Conservation (phyloP, 2,888 invertebrate genomes). For the Mechanitis messenoides region DNA sequence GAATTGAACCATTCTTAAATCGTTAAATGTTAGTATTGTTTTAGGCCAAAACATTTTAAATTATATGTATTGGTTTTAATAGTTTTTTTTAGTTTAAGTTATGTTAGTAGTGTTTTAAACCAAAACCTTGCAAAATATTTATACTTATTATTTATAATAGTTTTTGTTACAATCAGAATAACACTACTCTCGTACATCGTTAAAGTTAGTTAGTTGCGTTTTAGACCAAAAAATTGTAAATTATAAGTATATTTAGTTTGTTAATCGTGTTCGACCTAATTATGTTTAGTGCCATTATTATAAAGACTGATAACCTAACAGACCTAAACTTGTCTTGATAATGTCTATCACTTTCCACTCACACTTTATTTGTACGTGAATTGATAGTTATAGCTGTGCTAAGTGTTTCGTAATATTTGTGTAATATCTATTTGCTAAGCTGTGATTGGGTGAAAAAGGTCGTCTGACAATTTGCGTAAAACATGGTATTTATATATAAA, state of each 20-base stretch:
- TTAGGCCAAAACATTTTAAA: too few relatives aligned
- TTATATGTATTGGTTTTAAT: too few relatives aligned
- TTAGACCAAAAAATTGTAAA: too few relatives aligned
- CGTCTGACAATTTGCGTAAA: neutral
- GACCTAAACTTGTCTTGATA: constrained; percentile 29
- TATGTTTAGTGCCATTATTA: constrained; percentile 32
- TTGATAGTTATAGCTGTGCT: neutral
- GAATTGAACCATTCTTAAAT: too few relatives aligned
- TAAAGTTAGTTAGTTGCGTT: too few relatives aligned
- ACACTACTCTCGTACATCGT: too few relatives aligned
- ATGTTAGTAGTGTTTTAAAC: too few relatives aligned
- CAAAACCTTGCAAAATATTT: too few relatives aligned
- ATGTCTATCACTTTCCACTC: constrained; percentile 27
- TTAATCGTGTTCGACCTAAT: constrained; percentile 17
- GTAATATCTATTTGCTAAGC: constrained; percentile 2
- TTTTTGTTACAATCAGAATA: too few relatives aligned
- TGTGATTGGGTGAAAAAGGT: constrained; percentile 5
- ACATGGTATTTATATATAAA: neutral
- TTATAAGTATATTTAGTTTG: neutral
- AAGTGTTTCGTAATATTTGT: constrained; percentile 6
- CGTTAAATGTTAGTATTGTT: too few relatives aligned
- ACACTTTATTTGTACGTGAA: constrained; percentile 4
- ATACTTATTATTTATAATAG: too few relatives aligned
- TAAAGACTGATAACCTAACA: constrained; percentile 38
- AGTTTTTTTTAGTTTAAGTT: too few relatives aligned